Evolutionary conservation across 2,888 invertebrate genomes (phyloP), one percentile per base, ranked within the genome.

Genomic region (Gerosis bhagava): DNA sequence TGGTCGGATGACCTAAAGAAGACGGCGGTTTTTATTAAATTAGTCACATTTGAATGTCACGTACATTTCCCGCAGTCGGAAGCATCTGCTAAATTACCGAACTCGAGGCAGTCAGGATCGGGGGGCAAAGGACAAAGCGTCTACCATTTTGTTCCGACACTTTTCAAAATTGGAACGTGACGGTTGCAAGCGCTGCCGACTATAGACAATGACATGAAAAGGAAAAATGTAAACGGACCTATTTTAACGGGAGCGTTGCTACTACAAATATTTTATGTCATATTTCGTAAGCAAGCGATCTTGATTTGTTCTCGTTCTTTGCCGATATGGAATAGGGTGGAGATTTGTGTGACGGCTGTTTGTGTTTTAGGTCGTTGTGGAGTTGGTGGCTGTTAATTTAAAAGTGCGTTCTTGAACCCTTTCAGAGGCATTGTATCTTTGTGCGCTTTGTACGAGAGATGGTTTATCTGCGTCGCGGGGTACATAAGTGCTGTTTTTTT

Each of bases 391-490:
- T 77, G 82, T 87, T 88, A 88, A 88, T 88, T 87, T 87, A 87
- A 88, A 88, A 88, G 86, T 87, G 83, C 86, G 88, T 86, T 88
- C 86, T 88, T 88, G 88, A 88, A 88, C 88, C 88, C 88, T 88
- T 88, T 88, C 87, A 86, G 86, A 86, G 84, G 88, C 80, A 88
- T 88, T 88, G 88, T 88, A 88, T 88, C 88, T 86, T 88, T 88
- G 88, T 88, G 77, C 81, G 81, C 88, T 87, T 88, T 88, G 88
- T 88, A 84, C 83, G 68, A 63, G 84, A 86, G 88, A 88, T 88
- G 84, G 84, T 87, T 88, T 88, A 88, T 88, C 88, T 78, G 75
- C 79, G 77, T 84, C 83, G 83, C 82, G 76, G 80, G 84, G 88
- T 87, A 87, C 84, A 88, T 88, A 83, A 88, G 88, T 88, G 84